Evolutionary conservation across 2,888 invertebrate species (phyloP), one percentile per base, ranked within the genome.

Genomic region (Epicampocera succincta): DNA sequence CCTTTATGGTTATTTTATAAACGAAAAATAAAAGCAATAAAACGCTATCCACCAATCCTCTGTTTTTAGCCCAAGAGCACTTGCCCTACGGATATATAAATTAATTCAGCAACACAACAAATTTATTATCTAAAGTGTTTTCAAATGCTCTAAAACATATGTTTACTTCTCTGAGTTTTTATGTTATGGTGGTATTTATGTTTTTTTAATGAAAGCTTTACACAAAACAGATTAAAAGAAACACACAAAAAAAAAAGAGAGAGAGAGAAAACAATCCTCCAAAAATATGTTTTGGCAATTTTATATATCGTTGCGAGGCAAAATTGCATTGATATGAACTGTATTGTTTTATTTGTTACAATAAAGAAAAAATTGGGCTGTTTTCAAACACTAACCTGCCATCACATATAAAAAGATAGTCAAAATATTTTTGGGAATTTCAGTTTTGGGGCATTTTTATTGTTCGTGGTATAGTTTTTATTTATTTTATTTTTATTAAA

Each of bases 271-370:
- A 44, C 44, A 68, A 56, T 4, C n/a, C 12, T 1, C n/a, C 3
- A 38, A 48, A 48, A 33, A 48, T 25, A 48, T 48, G 17, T 63
- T 63, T 33, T 21, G 48, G 11, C 38, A 52, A 40, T 66, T 66
- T 50, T 12, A 25, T 44, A 56, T 56, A 54, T 68, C 56, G 44
- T 68, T 68, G 44, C 56, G 13, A 42, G 66, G 66, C 66, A 52
- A 40, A 52, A n/a, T 52, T 42, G 25, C n/a, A 15, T 19, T 15
- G 19, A 19, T 9, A 1, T 42, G 15, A 40, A 38, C 33, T 63
- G 17, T 33, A 0, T 21, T 25, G 25, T 38, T 50, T 17, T 38
- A 52, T 48, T 63, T 58, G 40, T 58, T 40, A n/a, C 38, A 58
- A 54, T 33, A 12, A 0, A 17, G 9, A 13, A 46, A 6, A 5